phyloP scores from a whole-genome alignment of 2,888 invertebrate genomes.

The Lucinisca nassula region DNA sequence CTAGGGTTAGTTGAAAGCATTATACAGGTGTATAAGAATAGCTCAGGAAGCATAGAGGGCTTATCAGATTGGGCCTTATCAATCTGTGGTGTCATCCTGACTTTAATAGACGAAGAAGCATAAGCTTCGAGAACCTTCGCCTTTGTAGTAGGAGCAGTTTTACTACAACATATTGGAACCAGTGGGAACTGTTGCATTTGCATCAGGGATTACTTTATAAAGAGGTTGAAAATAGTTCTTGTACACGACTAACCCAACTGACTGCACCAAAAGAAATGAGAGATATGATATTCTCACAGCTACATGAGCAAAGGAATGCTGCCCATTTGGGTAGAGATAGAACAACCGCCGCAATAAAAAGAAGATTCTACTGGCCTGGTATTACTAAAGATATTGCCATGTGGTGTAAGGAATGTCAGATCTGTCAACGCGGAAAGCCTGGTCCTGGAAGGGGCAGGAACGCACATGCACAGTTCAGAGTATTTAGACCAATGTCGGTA shows the following conservation, averaged over 20 bases:
- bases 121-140: too few relatives aligned
- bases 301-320: not conserved
- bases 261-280: not conserved
- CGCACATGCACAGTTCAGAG: not conserved
- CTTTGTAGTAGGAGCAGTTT: too few relatives aligned
- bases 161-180: too few relatives aligned
- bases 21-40: too few relatives aligned
- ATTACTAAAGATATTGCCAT: not conserved
- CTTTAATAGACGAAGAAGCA: too few relatives aligned
- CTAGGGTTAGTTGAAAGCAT: too few relatives aligned
- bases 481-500: not conserved
- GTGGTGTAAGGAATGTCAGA: conserved; percentile 18
- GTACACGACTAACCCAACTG: not conserved
- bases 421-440: not conserved
- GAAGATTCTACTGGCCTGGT: not conserved
- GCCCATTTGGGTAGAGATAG: not conserved
- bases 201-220: not conserved
- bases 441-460: not conserved
- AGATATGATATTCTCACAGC: not conserved
- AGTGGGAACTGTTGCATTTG: not conserved
- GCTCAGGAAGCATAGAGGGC: too few relatives aligned
- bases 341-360: not conserved
- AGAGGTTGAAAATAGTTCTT: not conserved
- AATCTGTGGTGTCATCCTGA: too few relatives aligned
- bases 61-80: too few relatives aligned